These are phyloP conservation scores for Bombyx mori DNA, from an alignment of 1,140 invertebrate genomes.

Conservation along the genomic window DNA sequence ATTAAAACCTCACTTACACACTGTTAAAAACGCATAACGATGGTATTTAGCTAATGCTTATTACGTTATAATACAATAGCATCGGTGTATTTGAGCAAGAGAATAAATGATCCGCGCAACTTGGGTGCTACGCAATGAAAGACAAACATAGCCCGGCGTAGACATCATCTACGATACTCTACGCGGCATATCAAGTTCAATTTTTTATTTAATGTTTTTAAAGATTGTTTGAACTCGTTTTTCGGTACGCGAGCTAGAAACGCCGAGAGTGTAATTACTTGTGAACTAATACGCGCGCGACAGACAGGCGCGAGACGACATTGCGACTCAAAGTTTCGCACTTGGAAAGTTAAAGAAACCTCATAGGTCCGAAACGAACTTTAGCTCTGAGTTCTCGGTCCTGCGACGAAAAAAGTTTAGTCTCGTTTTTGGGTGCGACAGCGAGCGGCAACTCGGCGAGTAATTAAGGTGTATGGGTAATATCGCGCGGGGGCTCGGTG, in stretches of 20 bases:
- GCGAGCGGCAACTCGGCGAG: constrained; percentile 36
- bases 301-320: constrained; percentile 45
- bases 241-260: background rate
- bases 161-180: constrained; percentile 16
- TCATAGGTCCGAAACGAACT: constrained; percentile 12
- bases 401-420: background rate
- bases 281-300: constrained; percentile 28
- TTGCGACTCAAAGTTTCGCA: constrained; percentile 38
- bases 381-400: constrained; percentile 1
- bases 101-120: too few species aligned
- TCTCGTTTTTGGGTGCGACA: background rate
- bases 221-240: too few species aligned
- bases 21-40: too few species aligned
- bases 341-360: constrained; percentile 34
- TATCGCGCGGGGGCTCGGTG: constrained; percentile 43
- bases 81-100: too few species aligned
- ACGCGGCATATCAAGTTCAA: constrained; percentile 23
- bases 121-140: too few species aligned
- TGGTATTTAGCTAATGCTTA: too few species aligned
- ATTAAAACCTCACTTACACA: too few species aligned
- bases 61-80: too few species aligned
- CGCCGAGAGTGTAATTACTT: constrained; percentile 22
- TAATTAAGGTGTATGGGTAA: constrained; percentile 59
- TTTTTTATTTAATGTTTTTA: background rate
- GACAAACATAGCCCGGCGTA: background rate